phyloP scores from a whole-genome alignment of 2,797 vertebrate genomes.

The Tauraco hartlaubi region DNA sequence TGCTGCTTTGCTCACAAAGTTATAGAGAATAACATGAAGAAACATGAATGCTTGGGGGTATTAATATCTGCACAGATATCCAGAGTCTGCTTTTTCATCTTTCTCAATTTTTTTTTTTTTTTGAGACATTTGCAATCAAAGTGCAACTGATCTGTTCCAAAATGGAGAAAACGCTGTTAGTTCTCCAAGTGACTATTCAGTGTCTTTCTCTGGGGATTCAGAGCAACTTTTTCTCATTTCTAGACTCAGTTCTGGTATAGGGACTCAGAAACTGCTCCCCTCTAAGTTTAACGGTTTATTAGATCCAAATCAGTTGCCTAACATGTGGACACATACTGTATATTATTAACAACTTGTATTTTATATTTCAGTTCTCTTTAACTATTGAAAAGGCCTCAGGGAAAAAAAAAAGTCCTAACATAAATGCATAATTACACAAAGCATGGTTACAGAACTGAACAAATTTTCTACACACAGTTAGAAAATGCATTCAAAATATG shows the following conservation, averaged over 20 bases:
- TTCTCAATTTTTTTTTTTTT: neutral
- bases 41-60: neutral
- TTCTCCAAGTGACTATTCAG: neutral
- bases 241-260: neutral
- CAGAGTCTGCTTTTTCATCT: neutral
- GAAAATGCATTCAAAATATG: neutral
- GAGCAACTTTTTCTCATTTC: neutral
- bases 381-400: neutral
- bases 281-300: neutral
- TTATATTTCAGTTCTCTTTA: neutral
- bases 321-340: neutral
- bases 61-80: neutral
- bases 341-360: neutral
- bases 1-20: neutral
- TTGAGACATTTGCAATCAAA: neutral
- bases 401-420: neutral
- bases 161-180: neutral
- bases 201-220: neutral
- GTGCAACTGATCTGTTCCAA: neutral
- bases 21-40: neutral
- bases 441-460: neutral
- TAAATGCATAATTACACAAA: neutral
- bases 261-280: neutral
- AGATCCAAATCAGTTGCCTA: neutral
- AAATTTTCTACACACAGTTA: neutral